Evolutionary conservation across 2,797 vertebrate genomes (phyloP), one percentile per base, ranked within the genome.

Genomic region (Numenius phaeopus): DNA sequence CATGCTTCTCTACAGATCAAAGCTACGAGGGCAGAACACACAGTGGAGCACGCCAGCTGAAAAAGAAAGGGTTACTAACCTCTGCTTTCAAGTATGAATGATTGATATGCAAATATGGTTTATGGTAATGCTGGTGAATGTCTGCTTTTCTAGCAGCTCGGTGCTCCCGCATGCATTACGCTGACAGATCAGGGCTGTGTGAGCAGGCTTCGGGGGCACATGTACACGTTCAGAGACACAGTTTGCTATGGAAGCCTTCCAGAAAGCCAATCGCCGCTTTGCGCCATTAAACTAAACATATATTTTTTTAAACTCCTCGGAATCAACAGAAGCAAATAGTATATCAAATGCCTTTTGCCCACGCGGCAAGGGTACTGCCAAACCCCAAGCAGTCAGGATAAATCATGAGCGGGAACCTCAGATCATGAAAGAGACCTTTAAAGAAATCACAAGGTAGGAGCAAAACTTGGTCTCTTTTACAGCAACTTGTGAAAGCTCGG

Each of bases 91-190:
- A 90, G 88, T 46, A 85, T 64, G 64, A 92, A 75, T 83, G 93
- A 96, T 76, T 94, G 90, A 97, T 93, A 95, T 85, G 93, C 93
- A 96, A 96, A 96, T 95, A 90, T 49, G 58, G 77, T 66, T 94
- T 89, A 90, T 80, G 83, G 86, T 71, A 90, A 93, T 87, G 44
- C 83, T 76, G 0, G 0, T 15, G 57, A 85, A 94, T 64, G 69
- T 65, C 94, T 94, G 87, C 55, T 84, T 86, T 83, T 93, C 89
- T 91, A 91, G 94, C 77, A 94, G 88, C 70, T 64, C 27, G 3
- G 81, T 15, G 64, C 5, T 79, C 83, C 89, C 0, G 3, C 89
- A 77, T 46, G 87, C 81, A 84, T 92, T 89, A 66, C 8, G 1
- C 64, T 90, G n/a, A 82, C 83, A 96, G 91, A 90, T 84, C 80